Base-by-base conservation (phyloP, 2,888 invertebrate genomes). In the Cryptus armator region DNA sequence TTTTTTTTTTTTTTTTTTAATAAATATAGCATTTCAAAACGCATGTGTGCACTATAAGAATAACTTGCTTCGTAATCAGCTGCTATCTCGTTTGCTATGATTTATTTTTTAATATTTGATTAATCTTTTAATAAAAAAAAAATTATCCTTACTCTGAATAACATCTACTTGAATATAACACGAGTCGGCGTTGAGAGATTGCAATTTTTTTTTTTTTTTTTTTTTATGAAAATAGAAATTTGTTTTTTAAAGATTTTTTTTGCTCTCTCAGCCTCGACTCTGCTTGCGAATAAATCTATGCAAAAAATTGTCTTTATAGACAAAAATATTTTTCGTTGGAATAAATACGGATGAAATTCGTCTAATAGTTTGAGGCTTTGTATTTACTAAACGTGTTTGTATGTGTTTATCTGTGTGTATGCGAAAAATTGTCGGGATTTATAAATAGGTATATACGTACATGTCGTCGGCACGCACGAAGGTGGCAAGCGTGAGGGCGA, bases 381-480 rank as follows among this genome's bases (percentile, higher is more conserved):
- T 84, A 67, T 74, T 74, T 70, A 14, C 84, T 82, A 70, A 82
- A 79, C 9, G 46, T 67, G 48, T 56, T 14, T 43, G 16, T 67
- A 29, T 75, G 53, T 64, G 53, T 59, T 37, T 67, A 12, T 56
- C n/a, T 76, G 37, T 81, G 29, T 64, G 24, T 32, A n/a, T 67
- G 46, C 44, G 48, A 67, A 48, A 77, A 68, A 24, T 24, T 9
- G 19, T 43, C 43, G 4, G 16, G 29, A 56, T 83, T 24, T 77
- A 62, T 72, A 51, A 6, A 37, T 37, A 48, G 53, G 66, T 32
- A 51, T 70, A 91, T 93, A 93, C 93, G 89, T 93, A 93, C 93
- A 93, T 93, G 91, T 93, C 92, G 86, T 93, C 93, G 87, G 93
- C 91, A 87, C 90, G 93, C 86, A 91, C 93, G 87, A 93, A 90